phyloP scores from a whole-genome alignment of 2,797 vertebrate genomes.

The Carcharodon carcharias region DNA sequence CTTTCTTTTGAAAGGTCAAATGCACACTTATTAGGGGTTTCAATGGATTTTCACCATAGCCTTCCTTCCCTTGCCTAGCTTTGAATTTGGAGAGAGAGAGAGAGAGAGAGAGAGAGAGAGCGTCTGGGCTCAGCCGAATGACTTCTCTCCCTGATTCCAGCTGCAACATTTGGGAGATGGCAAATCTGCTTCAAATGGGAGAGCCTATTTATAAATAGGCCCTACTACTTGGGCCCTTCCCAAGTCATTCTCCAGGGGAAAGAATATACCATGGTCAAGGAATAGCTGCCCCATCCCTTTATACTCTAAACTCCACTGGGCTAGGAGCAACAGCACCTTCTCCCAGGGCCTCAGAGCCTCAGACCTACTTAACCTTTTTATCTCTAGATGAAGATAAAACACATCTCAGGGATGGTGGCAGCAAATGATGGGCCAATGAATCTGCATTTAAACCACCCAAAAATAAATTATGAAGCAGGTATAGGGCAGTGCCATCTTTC shows the following conservation, averaged over 20 bases:
- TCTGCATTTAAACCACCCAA: not conserved
- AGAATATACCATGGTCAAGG: not conserved
- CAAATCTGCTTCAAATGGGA: not conserved
- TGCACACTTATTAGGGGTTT: not conserved
- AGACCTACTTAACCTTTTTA: not conserved
- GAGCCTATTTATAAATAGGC: not conserved
- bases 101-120: no score
- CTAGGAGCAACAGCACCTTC: no score
- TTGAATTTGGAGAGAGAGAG: not conserved
- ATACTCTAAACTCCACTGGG: no score
- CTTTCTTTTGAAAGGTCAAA: not conserved
- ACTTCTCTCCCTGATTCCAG: no score
- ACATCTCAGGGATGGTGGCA: not conserved
- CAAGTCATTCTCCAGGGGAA: not conserved
- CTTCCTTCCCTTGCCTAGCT: not conserved
- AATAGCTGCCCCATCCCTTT: not conserved
- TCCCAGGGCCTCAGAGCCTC: no score
- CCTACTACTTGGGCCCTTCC: not conserved
- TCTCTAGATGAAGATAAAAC: not conserved
- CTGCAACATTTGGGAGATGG: not conserved
- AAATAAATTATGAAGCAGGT: not conserved
- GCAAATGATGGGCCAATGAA: not conserved
- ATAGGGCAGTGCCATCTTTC: not conserved
- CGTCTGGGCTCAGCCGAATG: not conserved
- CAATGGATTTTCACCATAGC: not conserved